Conservation (phyloP, 1,140 invertebrate genomes). For the Brachionus koreanus region DNA sequence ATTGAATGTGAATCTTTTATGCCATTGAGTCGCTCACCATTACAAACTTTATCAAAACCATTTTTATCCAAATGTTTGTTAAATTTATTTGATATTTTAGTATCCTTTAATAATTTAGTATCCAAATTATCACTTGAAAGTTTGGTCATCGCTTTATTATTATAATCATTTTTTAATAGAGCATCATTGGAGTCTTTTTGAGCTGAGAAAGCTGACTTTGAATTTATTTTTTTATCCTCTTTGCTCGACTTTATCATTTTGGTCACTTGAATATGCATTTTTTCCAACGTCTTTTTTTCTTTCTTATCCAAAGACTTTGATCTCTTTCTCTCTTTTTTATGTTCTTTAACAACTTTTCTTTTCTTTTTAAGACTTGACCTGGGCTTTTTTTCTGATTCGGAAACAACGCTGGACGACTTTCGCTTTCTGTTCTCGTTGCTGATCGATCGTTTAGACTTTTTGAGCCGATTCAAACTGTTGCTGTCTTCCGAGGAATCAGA, state of each 20-base stretch:
- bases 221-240: background rate
- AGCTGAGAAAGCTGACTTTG: background rate
- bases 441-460: background rate
- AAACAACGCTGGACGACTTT: background rate
- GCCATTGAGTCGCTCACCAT: background rate
- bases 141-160: slow-evolving; percentile 20
- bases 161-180: background rate
- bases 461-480: background rate
- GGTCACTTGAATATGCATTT: slow-evolving; percentile 31
- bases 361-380: background rate
- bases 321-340: background rate
- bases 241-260: background rate
- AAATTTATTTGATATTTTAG: slow-evolving; percentile 3
- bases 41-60: background rate
- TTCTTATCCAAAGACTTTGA: slow-evolving; percentile 38
- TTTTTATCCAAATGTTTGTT: background rate
- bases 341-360: background rate
- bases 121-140: slow-evolving; percentile 33
- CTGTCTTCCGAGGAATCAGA: background rate
- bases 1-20: background rate
- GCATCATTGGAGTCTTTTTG: background rate
- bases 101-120: background rate
- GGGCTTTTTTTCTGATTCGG: background rate
- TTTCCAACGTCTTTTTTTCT: slow-evolving; percentile 28
- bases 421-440: slow-evolving; percentile 33